Evolutionary conservation across 2,888 invertebrate genomes (phyloP), one percentile per base, ranked within the genome.

Genomic region (Catocala sponsa): DNA sequence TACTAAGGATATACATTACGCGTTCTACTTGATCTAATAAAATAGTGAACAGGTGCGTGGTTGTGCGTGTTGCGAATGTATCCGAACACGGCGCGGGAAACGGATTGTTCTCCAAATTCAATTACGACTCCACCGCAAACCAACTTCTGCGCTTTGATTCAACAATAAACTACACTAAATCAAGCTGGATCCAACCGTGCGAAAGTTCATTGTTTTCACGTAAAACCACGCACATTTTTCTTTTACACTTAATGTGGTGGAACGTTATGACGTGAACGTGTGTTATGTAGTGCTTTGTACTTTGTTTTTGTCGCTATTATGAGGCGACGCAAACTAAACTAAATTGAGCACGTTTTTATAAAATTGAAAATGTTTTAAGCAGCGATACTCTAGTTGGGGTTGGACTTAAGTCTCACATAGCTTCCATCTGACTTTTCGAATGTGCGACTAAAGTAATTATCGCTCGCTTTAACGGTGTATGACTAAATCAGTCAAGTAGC

Each of bases 171-270:
- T 84, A 80, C 84, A 81, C 84, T 89, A 88, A 88, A 92, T 91
- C 91, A 91, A 89, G 86, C 83, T 82, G 85, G 73, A 79, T 83
- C 77, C 78, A 77, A 83, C 83, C 78, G 82, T 86, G 92, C 86
- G 91, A 92, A 90, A 92, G 91, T 94, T 91, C 92, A 94, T 94
- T 92, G 92, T 92, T 92, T 91, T 87, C 85, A 86, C 82, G 81
- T 81, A 68, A 63, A 75, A 68, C 69, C 67, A 67, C 66, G 49
- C 55, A 63, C 62, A 61, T 68, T 59, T 70, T 72, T 73, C 73
- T 67, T 74, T 56, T 66, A 47, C 12, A 65, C 50, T 62, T 78
- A 67, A 71, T 73, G 57, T 52, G 57, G 46, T 69, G 59, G 62
- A 68, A 68, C 67, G 46, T 64, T 72, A 53, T 68, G 64, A 64